Conservation (phyloP, 2,113 vertebrate genomes). For the Ciconia stormi region DNA sequence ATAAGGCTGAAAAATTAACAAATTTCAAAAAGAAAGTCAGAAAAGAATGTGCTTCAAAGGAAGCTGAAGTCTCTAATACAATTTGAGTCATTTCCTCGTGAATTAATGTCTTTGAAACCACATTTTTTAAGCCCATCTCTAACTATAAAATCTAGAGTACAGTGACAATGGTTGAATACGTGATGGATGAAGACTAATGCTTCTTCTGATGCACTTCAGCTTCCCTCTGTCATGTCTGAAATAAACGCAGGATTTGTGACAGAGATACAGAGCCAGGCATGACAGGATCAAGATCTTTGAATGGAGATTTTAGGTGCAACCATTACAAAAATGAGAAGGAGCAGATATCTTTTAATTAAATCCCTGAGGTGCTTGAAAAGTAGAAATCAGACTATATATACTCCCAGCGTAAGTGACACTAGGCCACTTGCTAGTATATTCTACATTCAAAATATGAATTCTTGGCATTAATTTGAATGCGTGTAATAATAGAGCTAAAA, state of each 20-base stretch:
- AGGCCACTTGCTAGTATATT: not conserved
- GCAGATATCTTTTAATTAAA: not conserved
- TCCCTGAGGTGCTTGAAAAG: not conserved
- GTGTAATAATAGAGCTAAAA: not conserved
- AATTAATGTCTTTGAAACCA: not conserved
- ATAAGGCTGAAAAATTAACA: not conserved
- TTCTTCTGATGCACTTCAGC: not conserved
- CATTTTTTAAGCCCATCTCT: not conserved
- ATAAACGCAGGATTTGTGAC: not conserved
- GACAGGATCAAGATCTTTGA: not conserved
- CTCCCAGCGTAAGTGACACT: not conserved
- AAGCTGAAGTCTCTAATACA: not conserved
- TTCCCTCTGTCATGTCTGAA: not conserved
- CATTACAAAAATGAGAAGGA: not conserved
- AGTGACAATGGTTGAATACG: not conserved
- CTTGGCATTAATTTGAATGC: not conserved
- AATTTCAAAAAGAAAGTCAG: not conserved
- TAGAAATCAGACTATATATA: not conserved
- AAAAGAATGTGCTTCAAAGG: not conserved
- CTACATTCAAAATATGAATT: not conserved
- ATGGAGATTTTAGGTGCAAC: not conserved
- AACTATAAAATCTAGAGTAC: not conserved
- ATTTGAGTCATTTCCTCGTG: not conserved
- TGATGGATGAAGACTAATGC: not conserved
- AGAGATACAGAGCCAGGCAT: not conserved